Evolutionary conservation across 2,888 invertebrate genomes (phyloP).

Genomic region (Eilema depressum): DNA sequence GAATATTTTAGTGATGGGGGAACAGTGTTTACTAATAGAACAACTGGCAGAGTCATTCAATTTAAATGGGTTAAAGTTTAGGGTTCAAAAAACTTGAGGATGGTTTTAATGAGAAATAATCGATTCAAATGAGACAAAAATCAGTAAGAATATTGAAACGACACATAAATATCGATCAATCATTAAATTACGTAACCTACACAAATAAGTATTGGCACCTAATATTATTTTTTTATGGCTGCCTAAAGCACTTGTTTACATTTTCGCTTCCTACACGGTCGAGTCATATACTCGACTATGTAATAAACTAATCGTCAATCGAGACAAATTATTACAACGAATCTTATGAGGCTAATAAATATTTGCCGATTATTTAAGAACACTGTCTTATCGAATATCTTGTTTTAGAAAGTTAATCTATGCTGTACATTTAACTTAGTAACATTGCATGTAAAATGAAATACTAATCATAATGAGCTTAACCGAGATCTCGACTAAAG

Average conservation of each 20-base stretch:
- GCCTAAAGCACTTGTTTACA: slow-evolving; percentile 53
- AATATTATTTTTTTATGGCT: slow-evolving; percentile 47
- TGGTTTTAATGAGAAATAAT: background rate
- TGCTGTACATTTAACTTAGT: slow-evolving; percentile 31
- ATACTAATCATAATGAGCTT: slow-evolving; percentile 36
- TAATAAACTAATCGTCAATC: slow-evolving; percentile 47
- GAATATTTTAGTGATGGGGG: slow-evolving; percentile 33
- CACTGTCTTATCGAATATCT: slow-evolving; percentile 39
- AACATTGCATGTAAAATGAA: slow-evolving; percentile 34
- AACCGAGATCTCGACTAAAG: slow-evolving; percentile 35
- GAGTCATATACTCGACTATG: slow-evolving; percentile 27
- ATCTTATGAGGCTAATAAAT: slow-evolving; percentile 42
- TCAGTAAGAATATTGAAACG: slow-evolving; percentile 26
- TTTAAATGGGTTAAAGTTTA: slow-evolving; percentile 12
- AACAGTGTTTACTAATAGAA: slow-evolving; percentile 27
- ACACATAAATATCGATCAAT: slow-evolving; percentile 48
- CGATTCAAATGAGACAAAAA: slow-evolving; percentile 30
- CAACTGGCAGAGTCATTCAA: slow-evolving; percentile 9
- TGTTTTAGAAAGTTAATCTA: slow-evolving; percentile 41
- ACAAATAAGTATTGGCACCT: slow-evolving; percentile 50
- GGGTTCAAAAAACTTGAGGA: slow-evolving; percentile 1
- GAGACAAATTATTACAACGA: slow-evolving; percentile 44
- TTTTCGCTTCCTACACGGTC: slow-evolving; percentile 47
- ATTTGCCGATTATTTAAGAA: slow-evolving; percentile 38
- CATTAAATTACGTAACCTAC: slow-evolving; percentile 49